Conservation (phyloP, 2,797 vertebrate species). For the Gastrophryne carolinensis region DNA sequence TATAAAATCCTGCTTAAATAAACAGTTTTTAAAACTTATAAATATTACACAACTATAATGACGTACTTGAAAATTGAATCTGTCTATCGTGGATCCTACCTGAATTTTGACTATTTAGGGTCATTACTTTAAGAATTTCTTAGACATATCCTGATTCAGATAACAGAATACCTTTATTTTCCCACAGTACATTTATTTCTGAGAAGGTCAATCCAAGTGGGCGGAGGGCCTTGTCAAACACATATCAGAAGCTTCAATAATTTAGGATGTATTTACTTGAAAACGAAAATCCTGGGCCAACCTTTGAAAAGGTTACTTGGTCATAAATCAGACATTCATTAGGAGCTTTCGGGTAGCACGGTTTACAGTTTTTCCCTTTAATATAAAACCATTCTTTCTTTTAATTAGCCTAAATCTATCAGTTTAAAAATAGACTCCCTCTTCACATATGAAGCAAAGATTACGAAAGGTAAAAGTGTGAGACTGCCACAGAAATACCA, state of each 20-base stretch:
- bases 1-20: too few species aligned
- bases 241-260: constrained; percentile 2
- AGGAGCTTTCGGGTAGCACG: constrained; percentile 20
- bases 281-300: constrained; percentile 16
- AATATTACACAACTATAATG: too few species aligned
- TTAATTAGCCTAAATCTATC: constrained; percentile 47
- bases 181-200: not conserved
- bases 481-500: not conserved
- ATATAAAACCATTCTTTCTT: constrained; percentile 33
- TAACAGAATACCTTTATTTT: not conserved
- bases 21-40: too few species aligned
- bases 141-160: too few species aligned
- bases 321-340: constrained; percentile 43
- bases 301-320: constrained; percentile 37
- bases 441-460: constrained; percentile 19
- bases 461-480: constrained; percentile 9
- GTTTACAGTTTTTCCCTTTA: constrained; percentile 21
- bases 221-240: not conserved
- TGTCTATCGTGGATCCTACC: too few species aligned
- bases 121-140: too few species aligned
- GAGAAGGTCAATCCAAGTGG: not conserved
- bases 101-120: too few species aligned
- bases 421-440: constrained; percentile 36
- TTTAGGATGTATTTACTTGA: constrained; percentile 12
- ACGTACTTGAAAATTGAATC: too few species aligned